These are phyloP conservation scores for Poecilia gillii DNA, from an alignment of 2,797 vertebrate genomes.

Conservation along the genomic window DNA sequence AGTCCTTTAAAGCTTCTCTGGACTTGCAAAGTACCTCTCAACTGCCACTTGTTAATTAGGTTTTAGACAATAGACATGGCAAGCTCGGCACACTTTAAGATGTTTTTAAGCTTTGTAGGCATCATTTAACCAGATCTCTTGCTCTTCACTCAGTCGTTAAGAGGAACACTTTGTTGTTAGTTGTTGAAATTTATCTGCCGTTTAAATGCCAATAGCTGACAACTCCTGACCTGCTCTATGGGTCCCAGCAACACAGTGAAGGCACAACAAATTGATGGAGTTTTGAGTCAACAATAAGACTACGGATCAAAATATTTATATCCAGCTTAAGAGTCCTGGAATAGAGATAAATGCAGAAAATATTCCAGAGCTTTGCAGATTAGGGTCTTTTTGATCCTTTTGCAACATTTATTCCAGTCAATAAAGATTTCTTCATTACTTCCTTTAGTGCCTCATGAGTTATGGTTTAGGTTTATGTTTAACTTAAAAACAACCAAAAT, in stretches of 20 bases:
- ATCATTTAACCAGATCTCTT: slow-evolving; percentile 4
- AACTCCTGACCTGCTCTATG: not conserved
- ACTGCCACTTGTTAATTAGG: slow-evolving; percentile 1
- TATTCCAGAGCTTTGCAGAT: not conserved
- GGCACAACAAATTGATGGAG: not conserved
- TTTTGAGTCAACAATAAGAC: not conserved
- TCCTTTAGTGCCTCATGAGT: not conserved
- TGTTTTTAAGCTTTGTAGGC: slow-evolving; percentile 5
- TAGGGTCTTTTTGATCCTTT: not conserved
- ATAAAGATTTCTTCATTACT: not conserved
- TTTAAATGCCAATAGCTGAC: not conserved
- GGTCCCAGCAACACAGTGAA: not conserved
- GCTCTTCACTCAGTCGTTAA: slow-evolving; percentile 2
- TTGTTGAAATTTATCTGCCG: not conserved
- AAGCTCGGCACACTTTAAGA: not conserved
- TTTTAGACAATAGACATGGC: slow-evolving; percentile 1
- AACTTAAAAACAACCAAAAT: not conserved
- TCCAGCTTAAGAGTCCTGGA: not conserved
- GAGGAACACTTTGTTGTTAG: slow-evolving; percentile 1
- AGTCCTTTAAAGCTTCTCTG: slow-evolving; percentile 4
- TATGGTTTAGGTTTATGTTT: not conserved
- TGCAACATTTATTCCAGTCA: not conserved
- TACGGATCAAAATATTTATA: not conserved
- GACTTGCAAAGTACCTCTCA: slow-evolving; percentile 2
- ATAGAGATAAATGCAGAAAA: not conserved